Base-by-base conservation (phyloP, 2,888 invertebrate species). In the Physocephala rufipes region DNA sequence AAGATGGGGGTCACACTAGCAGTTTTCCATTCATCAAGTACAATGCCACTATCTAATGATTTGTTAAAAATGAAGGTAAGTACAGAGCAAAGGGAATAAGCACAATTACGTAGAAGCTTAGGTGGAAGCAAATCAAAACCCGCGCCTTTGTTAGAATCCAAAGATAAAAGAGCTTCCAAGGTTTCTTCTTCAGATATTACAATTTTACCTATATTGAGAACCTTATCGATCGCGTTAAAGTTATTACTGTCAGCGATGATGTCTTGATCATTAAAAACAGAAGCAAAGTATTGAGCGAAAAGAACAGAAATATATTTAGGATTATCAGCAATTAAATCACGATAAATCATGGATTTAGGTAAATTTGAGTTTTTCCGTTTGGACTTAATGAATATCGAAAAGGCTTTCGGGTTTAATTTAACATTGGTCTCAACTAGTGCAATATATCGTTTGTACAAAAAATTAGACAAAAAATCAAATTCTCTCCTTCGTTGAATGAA, bases 1-100 rank as follows among this genome's bases (percentile, higher is more conserved):
- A 30, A 59, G 16, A 59, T 59, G 16, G 28, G 26, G 3, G 26
- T 15, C 7, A 59, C 16, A 30, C 1, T 26, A 4, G 26, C 26
- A 30, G n/a, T 59, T 28, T 59, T 59, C 59, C 59, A 59, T n/a
- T 59, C 59, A 7, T 59, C n/a, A 16, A 59, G n/a, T 16, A 59
- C 26, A 28, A 9, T 1, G 13, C 59, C 59, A 1, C 2, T 2
- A 5, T 4, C 2, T 16, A 59, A 30, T 2, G 59, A 24, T 30
- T 30, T 59, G 12, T 59, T 59, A 15, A 59, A 59, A 59, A 28
- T 59, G 28, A 16, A 15, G 1, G 28, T 16, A 16, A 59, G 4
- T 16, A 30, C 28, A 7, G 19, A 5, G 12, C 49, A 49, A 15
- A 49, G 49, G 16, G 49, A 49, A 5, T 49, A 9, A 4, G 36